Evolutionary conservation across 2,797 vertebrate species (phyloP), one percentile per base, ranked within the genome.

Genomic region (Xiphorhynchus erythropygius): DNA sequence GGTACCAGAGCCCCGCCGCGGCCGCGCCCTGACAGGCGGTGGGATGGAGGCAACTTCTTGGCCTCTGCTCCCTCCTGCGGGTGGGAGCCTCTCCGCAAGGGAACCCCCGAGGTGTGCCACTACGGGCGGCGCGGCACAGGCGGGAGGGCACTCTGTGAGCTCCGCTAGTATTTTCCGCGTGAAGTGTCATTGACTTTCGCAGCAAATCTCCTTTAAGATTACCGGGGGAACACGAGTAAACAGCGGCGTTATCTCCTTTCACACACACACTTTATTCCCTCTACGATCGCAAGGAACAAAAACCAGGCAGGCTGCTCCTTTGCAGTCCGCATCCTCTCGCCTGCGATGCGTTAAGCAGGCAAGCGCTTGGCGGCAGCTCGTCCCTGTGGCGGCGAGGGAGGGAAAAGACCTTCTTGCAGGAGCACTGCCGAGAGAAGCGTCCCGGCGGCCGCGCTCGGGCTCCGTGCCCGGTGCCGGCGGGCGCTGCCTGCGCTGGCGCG

Each of bases 161-260:
- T 1, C 42, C 16, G 70, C 13, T 10, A 6, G 42, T 18, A 3
- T 79, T 49, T 76, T 91, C 59, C 25, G 27, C 13, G 27, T 41
- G 23, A 86, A 84, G 42, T 78, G 73, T 76, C 71, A 63, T 65
- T 86, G 90, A 63, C 81, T 91, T 84, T 78, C 13, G 21, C 47
- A n/a, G 84, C 79, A 77, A 83, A 71, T 67, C 88, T 87, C 82
- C 77, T 80, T 90, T 83, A 77, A 52, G 78, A 94, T 79, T 84
- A 77, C 57, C 42, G 9, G 30, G 50, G 83, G 39, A 86, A 18
- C 60, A 33, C 14, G 37, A 41, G 82, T 33, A 73, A 82, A 70
- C 85, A 80, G 35, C 56, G 41, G 25, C 68, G 64, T 50, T 76
- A 74, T 86, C 87, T 94, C 81, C 27, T 56, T 41, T 49, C 63